phyloP scores from a whole-genome alignment of 2,888 invertebrate species.

The Labia minor region DNA sequence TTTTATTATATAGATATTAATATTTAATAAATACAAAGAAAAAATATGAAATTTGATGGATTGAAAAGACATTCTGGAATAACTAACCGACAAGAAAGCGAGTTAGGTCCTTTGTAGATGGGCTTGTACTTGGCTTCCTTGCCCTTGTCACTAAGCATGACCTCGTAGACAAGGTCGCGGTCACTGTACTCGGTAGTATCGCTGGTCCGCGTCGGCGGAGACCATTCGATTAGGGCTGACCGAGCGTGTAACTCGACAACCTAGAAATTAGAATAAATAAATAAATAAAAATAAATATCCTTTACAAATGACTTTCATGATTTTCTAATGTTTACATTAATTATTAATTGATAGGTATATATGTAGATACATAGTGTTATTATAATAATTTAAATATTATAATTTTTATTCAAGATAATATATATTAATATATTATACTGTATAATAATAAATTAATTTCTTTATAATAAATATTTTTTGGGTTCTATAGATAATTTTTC shows the following conservation, averaged over 20 bases:
- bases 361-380: no score
- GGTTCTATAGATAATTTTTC: no score
- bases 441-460: no score
- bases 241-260: constrained; percentile 72
- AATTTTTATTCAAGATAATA: no score
- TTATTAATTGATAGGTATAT: no score
- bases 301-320: background rate
- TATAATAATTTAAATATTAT: no score
- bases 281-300: constrained; percentile 16
- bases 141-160: constrained; percentile 64
- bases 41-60: no score
- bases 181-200: constrained; percentile 44
- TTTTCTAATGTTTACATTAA: background rate
- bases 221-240: constrained; percentile 77
- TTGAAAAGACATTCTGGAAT: no score
- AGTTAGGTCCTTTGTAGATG: constrained; percentile 61
- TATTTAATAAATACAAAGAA: no score
- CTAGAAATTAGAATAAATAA: constrained; percentile 46
- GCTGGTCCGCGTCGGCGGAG: constrained; percentile 47
- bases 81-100: constrained; percentile 56
- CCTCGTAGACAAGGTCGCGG: constrained; percentile 65
- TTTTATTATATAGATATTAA: no score
- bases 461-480: no score
- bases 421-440: no score
- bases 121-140: constrained; percentile 75